Evolutionary conservation across 2,797 vertebrate genomes (phyloP).

Genomic region (Buceros bicornis): DNA sequence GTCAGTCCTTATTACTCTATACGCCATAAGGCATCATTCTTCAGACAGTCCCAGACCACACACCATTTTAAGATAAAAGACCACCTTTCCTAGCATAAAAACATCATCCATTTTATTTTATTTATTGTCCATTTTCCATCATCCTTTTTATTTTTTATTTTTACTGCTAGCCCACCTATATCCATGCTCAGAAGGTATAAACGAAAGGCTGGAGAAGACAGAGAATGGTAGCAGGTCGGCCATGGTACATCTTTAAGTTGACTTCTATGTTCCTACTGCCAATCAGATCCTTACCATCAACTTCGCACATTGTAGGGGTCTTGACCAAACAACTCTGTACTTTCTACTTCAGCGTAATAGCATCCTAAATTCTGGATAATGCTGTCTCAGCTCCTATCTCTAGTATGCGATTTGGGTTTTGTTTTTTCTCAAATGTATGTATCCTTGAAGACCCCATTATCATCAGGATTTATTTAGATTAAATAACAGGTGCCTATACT

Average conservation of each 20-base stretch:
- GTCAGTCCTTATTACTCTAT: neutral
- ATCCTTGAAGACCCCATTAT: neutral
- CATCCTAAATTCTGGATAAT: neutral
- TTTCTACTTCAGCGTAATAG: neutral
- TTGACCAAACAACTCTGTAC: neutral
- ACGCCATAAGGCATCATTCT: rapidly evolving
- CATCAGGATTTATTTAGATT: neutral
- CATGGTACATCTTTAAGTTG: neutral
- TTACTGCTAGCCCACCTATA: neutral
- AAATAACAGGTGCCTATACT: neutral
- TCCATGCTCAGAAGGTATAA: neutral
- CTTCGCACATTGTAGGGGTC: neutral
- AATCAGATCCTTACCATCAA: neutral
- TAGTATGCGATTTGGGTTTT: rapidly evolving
- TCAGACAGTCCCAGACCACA: neutral
- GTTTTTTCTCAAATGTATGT: neutral
- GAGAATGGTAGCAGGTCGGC: neutral
- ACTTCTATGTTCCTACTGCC: neutral
- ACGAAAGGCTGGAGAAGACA: neutral
- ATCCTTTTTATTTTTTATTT: neutral
- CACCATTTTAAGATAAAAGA: neutral
- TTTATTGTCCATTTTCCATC: too few relatives aligned
- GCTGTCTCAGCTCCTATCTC: neutral
- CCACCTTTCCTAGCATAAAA: neutral
- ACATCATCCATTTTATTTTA: rapidly evolving